Percentiles rank a stretch among this genome's conserved stretches.
These are phyloP conservation scores for Trachelipus rathkii DNA, from an alignment of 1,140 invertebrate species.

Conservation along the genomic window DNA sequence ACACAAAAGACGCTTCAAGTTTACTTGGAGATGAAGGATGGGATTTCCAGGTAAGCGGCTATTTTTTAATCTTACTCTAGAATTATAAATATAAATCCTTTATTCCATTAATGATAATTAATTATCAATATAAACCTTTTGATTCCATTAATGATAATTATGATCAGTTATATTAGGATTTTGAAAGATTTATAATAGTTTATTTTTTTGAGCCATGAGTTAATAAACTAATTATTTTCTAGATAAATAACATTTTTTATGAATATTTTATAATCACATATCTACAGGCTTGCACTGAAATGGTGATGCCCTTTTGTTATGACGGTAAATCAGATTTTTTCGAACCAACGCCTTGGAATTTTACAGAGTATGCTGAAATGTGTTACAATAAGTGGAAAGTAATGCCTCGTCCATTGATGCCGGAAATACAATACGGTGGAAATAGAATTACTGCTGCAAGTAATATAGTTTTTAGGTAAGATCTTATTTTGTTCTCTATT, in stretches of 20 bases:
- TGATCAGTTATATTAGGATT: too few species aligned
- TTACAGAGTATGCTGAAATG: constrained; percentile 59
- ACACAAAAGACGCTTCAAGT: constrained; percentile 48
- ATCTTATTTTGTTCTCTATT: not conserved
- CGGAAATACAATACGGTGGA: constrained; percentile 75
- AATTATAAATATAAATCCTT: too few species aligned
- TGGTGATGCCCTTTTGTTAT: constrained; percentile 89
- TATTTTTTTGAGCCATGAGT: too few species aligned
- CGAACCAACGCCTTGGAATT: constrained; percentile 69
- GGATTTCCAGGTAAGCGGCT: constrained; percentile 63
- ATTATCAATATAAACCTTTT: too few species aligned
- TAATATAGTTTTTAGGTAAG: constrained; percentile 78
- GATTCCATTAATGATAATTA: too few species aligned
- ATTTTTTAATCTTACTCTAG: too few species aligned
- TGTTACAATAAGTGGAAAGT: constrained; percentile 70
- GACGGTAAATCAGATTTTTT: constrained; percentile 79
- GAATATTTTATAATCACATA: not conserved
- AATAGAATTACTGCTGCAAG: constrained; percentile 62
- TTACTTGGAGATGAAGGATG: constrained; percentile 65
- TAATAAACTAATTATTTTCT: too few species aligned
- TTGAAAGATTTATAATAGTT: too few species aligned
- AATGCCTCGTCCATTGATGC: constrained; percentile 62
- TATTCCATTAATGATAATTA: too few species aligned
- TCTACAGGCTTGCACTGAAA: constrained; percentile 81
- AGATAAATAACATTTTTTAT: too few species aligned